Percentiles rank a stretch among this genome's conserved stretches.
Evolutionary conservation across 2,113 vertebrate species (phyloP).

Genomic region (Deroptyus accipitrinus): DNA sequence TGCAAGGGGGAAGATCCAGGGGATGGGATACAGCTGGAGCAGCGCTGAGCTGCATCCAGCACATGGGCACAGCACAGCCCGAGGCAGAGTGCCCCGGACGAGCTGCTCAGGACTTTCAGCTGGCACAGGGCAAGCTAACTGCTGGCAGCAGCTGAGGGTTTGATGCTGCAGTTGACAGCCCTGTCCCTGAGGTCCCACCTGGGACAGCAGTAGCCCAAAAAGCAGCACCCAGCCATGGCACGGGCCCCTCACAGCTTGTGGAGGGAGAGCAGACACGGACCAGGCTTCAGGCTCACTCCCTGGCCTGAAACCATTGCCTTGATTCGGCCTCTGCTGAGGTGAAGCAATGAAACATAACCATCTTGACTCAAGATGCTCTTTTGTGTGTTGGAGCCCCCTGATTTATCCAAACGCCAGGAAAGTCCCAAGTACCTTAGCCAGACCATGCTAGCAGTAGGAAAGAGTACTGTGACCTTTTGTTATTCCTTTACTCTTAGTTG

Average conservation of each 20-base stretch:
- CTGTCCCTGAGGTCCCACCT: background rate
- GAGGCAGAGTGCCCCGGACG: background rate
- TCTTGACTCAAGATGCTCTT: background rate
- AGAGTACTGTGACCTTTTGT: background rate
- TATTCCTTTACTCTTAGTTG: background rate
- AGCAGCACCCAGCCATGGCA: fast-evolving
- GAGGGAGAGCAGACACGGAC: background rate
- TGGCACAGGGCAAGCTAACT: background rate
- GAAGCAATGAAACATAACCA: background rate
- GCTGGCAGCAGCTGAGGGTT: background rate
- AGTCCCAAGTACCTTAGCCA: background rate
- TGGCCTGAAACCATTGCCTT: background rate
- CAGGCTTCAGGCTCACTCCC: background rate
- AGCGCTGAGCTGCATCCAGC: background rate
- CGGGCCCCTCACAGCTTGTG: fast-evolving
- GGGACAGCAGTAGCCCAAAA: background rate
- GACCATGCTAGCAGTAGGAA: background rate
- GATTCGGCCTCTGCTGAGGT: background rate
- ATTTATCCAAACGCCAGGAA: background rate
- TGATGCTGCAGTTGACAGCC: fast-evolving
- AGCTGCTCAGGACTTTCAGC: background rate
- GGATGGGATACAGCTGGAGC: background rate
- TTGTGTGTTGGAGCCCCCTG: background rate
- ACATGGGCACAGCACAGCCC: background rate
- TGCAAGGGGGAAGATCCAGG: background rate